These are phyloP conservation scores for Sinocyclocheilus maitianheensis DNA, from an alignment of 2,113 vertebrate species.

Conservation along the genomic window DNA sequence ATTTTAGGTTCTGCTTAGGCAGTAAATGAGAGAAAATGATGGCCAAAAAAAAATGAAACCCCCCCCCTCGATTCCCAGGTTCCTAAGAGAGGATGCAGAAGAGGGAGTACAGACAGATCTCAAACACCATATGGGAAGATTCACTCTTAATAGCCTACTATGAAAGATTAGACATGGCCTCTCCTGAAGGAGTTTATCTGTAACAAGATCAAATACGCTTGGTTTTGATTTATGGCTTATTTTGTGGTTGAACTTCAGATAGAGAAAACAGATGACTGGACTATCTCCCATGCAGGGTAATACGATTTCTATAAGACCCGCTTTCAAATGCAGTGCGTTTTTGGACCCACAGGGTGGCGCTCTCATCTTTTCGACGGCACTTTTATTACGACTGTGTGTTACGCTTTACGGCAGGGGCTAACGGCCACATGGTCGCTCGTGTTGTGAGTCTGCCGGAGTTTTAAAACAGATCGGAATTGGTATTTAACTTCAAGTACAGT, in stretches of 20 bases:
- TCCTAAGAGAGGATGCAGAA: not conserved
- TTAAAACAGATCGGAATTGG: not conserved
- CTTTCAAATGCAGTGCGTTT: not conserved
- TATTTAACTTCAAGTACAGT: not conserved
- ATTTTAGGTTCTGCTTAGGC: not conserved
- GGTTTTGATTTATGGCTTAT: not conserved
- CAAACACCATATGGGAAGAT: conserved; percentile 9
- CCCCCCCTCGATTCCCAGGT: not conserved
- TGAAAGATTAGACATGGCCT: conserved; percentile 40
- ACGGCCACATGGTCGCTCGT: conserved; percentile 41
- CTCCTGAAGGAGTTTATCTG: not conserved
- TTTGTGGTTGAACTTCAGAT: not conserved
- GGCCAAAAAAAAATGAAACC: not conserved
- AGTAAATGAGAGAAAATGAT: not conserved
- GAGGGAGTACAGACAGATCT: not conserved
- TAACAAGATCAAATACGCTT: not conserved
- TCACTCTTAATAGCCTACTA: not conserved
- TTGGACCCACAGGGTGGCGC: conserved; percentile 12
- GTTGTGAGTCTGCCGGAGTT: not conserved
- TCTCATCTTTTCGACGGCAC: conserved; percentile 12
- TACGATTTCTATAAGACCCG: not conserved
- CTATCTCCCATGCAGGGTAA: not conserved
- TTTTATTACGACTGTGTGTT: not conserved
- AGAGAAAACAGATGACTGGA: conserved; percentile 29
- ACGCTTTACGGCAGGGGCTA: not conserved